phyloP scores from a whole-genome alignment of 2,888 invertebrate genomes.

The Andricus quercusramuli region DNA sequence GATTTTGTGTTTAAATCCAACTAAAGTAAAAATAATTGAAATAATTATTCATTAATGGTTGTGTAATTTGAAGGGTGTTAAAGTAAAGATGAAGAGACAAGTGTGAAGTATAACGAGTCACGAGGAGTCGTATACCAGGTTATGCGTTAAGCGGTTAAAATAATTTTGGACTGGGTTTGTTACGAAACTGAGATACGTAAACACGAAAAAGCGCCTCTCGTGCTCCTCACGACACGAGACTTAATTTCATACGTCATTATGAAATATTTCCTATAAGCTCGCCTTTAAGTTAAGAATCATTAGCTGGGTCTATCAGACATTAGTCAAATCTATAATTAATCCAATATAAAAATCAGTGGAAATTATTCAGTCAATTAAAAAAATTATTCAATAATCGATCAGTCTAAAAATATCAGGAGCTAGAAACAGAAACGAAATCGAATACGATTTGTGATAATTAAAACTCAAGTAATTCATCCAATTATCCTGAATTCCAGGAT shows the following conservation, averaged over 20 bases:
- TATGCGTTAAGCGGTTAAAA: slow-evolving; percentile 32
- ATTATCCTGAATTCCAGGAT: background rate
- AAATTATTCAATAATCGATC: too few species aligned
- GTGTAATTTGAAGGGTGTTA: background rate
- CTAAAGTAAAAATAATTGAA: too few species aligned
- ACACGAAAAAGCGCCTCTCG: slow-evolving; percentile 3
- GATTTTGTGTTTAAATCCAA: background rate
- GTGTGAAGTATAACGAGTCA: slow-evolving; percentile 22
- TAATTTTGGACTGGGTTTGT: slow-evolving; percentile 19
- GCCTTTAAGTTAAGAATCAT: too few species aligned
- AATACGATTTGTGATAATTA: too few species aligned
- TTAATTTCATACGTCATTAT: background rate
- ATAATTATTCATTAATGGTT: too few species aligned
- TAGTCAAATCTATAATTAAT: too few species aligned
- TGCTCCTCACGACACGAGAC: background rate
- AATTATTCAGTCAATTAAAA: too few species aligned
- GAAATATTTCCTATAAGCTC: too few species aligned
- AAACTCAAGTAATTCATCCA: background rate
- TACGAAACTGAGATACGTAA: slow-evolving; percentile 2
- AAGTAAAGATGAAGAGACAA: slow-evolving; percentile 23
- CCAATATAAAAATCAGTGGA: too few species aligned
- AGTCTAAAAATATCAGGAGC: too few species aligned
- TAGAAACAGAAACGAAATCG: too few species aligned
- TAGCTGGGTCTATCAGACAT: too few species aligned
- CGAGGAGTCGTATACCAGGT: slow-evolving; percentile 7